Conservation (phyloP, 2,113 vertebrate species). For the Salvator merianae region DNA sequence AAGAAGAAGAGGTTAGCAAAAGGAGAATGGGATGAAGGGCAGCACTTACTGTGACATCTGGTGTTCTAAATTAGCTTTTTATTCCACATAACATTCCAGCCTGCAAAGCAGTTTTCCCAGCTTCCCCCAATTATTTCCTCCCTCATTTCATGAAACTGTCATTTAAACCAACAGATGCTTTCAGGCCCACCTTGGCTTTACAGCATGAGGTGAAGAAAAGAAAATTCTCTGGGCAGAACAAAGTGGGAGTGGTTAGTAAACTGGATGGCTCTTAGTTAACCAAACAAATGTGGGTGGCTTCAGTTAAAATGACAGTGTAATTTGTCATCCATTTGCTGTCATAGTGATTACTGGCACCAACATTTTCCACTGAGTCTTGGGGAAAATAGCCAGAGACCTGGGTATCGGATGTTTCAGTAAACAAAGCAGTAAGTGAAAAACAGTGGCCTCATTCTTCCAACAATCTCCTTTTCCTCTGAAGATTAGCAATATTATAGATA, state of each 20-base stretch:
- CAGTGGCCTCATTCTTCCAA: background rate
- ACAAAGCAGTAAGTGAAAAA: slow-evolving; percentile 25
- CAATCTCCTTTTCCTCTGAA: background rate
- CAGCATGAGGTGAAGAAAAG: slow-evolving; percentile 63
- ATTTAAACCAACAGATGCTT: slow-evolving; percentile 51
- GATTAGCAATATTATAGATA: background rate
- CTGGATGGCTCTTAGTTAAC: slow-evolving; percentile 65
- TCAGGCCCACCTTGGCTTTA: slow-evolving; percentile 33
- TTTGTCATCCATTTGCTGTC: slow-evolving; percentile 42
- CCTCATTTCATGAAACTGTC: slow-evolving; percentile 48
- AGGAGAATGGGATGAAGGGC: background rate
- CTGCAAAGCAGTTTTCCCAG: slow-evolving; percentile 10
- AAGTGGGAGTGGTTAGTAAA: slow-evolving; percentile 48
- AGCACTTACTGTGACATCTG: background rate
- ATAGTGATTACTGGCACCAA: slow-evolving; percentile 13
- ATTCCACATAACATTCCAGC: slow-evolving; percentile 15
- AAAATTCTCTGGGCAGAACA: slow-evolving; percentile 42
- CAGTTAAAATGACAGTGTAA: slow-evolving; percentile 49
- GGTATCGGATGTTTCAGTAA: background rate
- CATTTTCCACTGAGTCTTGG: slow-evolving; percentile 57
- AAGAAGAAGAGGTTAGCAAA: background rate
- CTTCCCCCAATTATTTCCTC: slow-evolving; percentile 38
- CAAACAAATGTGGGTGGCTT: slow-evolving; percentile 62
- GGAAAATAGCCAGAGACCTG: slow-evolving; percentile 43
- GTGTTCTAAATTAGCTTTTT: slow-evolving; percentile 45